Evolutionary conservation across 2,888 invertebrate genomes (phyloP).

Genomic region (Synergus gifuensis): DNA sequence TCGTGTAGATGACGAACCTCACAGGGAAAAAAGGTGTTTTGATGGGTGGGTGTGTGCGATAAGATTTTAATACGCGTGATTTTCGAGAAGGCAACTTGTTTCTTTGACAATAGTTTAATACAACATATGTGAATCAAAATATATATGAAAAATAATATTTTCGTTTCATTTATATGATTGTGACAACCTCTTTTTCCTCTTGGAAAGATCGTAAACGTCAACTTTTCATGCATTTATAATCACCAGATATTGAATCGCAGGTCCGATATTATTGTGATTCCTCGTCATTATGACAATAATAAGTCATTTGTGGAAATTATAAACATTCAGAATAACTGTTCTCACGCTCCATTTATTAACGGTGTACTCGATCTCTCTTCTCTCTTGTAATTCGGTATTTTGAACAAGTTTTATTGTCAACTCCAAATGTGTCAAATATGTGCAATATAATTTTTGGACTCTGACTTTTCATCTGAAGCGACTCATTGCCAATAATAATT

Average conservation of each 20-base stretch:
- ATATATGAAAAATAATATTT: too few species aligned
- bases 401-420: background rate
- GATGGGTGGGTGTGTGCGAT: too few species aligned
- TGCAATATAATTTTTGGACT: background rate
- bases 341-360: slow-evolving; percentile 58
- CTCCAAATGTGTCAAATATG: background rate
- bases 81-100: too few species aligned
- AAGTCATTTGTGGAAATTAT: background rate
- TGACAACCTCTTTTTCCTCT: background rate
- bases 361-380: slow-evolving; percentile 44
- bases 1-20: too few species aligned
- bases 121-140: too few species aligned
- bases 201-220: background rate
- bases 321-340: slow-evolving; percentile 50
- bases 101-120: too few species aligned
- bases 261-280: background rate
- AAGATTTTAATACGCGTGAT: too few species aligned
- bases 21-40: too few species aligned
- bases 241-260: background rate
- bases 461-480: background rate
- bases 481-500: background rate
- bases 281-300: background rate
- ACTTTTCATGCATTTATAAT: background rate
- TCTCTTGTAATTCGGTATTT: background rate
- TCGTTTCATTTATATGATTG: too few species aligned